phyloP scores from a whole-genome alignment of 2,113 vertebrate species.

The Orycteropus afer region DNA sequence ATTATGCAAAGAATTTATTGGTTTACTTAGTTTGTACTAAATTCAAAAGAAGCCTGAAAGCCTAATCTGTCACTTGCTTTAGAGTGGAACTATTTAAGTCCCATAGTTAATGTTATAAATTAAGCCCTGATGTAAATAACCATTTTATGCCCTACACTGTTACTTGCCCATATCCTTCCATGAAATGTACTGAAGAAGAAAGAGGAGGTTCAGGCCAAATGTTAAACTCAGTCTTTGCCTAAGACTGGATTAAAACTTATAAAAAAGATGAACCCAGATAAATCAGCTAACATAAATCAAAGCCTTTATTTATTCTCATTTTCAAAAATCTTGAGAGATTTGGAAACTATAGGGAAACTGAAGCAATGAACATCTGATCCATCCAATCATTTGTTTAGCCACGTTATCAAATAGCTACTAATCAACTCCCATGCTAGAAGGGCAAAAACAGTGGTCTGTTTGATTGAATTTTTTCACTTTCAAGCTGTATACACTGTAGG shows the following conservation, averaged over 20 bases:
- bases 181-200: slow-evolving; percentile 17
- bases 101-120: slow-evolving; percentile 18
- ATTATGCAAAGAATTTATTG: slow-evolving; percentile 29
- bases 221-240: background rate
- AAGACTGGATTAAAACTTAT: background rate
- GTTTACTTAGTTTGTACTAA: slow-evolving; percentile 65
- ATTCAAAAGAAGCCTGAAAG: slow-evolving; percentile 60
- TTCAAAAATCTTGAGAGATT: background rate
- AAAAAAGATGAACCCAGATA: background rate
- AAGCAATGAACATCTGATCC: background rate
- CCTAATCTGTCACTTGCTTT: slow-evolving; percentile 43
- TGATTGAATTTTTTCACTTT: background rate
- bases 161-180: background rate
- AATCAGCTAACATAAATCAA: background rate
- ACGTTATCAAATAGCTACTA: background rate
- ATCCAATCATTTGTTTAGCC: background rate
- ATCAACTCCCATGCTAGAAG: no score
- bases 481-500: background rate
- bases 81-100: background rate
- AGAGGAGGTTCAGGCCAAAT: background rate
- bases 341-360: background rate
- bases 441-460: background rate
- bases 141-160: background rate
- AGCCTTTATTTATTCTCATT: background rate
- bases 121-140: slow-evolving; percentile 23